Conservation (phyloP, 2,888 invertebrate genomes). For the Stenodema calcarata region DNA sequence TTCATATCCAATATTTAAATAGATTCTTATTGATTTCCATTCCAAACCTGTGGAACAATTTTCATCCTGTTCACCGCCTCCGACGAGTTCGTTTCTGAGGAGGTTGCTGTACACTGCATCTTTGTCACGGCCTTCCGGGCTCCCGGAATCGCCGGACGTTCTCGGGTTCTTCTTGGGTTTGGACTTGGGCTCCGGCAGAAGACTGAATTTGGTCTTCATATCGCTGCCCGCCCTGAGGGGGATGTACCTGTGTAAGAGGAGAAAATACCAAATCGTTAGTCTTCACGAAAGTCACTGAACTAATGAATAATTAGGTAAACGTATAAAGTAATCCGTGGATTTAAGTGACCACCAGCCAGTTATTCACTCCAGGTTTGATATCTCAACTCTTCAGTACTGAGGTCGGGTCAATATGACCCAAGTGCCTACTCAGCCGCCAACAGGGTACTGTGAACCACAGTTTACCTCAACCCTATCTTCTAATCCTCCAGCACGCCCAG, state of each 20-base stretch:
- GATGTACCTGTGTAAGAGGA: conserved; percentile 62
- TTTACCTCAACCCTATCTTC: too few relatives aligned
- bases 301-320: neutral
- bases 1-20: too few relatives aligned
- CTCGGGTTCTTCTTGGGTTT: conserved; percentile 72
- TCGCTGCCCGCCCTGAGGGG: conserved; percentile 66
- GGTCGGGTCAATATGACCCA: too few relatives aligned
- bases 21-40: too few relatives aligned
- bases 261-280: neutral
- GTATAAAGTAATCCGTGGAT: neutral
- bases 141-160: conserved; percentile 62
- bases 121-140: conserved; percentile 74
- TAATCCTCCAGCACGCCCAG: too few relatives aligned
- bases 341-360: neutral
- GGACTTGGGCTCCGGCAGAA: conserved; percentile 59
- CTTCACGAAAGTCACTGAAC: too few relatives aligned
- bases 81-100: conserved; percentile 92
- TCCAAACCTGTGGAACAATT: neutral
- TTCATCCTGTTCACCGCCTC: conserved; percentile 67
- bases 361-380: neutral
- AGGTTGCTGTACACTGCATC: conserved; percentile 92
- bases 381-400: too few relatives aligned
- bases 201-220: conserved; percentile 66
- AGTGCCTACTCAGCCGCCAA: too few relatives aligned
- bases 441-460: too few relatives aligned